Evolutionary conservation across 2,888 invertebrate genomes (phyloP), one percentile per base, ranked within the genome.

Genomic region (Liodrosophila aerea): DNA sequence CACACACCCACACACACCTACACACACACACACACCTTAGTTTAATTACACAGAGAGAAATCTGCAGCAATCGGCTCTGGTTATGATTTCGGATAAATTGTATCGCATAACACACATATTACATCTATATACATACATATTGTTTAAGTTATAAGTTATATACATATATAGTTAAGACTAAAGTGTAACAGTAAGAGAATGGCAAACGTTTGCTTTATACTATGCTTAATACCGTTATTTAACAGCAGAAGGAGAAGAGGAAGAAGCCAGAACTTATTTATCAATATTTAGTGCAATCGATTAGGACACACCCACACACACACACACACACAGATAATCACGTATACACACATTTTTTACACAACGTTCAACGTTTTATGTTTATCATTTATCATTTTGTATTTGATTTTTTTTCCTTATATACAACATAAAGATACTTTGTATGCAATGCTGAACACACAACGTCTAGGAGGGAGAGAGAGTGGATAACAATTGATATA

Each of bases 231-330:
- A 27, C 9, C 9, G 27, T 37, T 43, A 43, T 18, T 15, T 22
- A 18, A 34, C n/a, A n/a, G n/a, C n/a, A n/a, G n/a, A n/a, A n/a
- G n/a, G n/a, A n/a, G n/a, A n/a, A n/a, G n/a, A n/a, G n/a, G n/a
- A n/a, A n/a, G n/a, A n/a, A n/a, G n/a, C n/a, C n/a, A n/a, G n/a
- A 39, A 27, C 41, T 16, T 67, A 43, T 36, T 50, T 49, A 46
- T 58, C 39, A 58, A 58, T 29, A 45, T 64, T 64, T 53, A 57
- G 52, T 67, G 58, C 39, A 68, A 67, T 67, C 49, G 45, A 43
- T 68, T 58, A 57, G 52, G 49, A 57, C 27, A 63, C 43, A 47
- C 59, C 51, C 36, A 37, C 36, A 15, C 13, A 15, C 8, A 8
- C 27, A 63, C 40, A 40, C 59, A 44, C 11, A 30, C 54, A 56